Evolutionary conservation across 2,797 vertebrate genomes (phyloP).

Genomic region (Pteropus rufus): DNA sequence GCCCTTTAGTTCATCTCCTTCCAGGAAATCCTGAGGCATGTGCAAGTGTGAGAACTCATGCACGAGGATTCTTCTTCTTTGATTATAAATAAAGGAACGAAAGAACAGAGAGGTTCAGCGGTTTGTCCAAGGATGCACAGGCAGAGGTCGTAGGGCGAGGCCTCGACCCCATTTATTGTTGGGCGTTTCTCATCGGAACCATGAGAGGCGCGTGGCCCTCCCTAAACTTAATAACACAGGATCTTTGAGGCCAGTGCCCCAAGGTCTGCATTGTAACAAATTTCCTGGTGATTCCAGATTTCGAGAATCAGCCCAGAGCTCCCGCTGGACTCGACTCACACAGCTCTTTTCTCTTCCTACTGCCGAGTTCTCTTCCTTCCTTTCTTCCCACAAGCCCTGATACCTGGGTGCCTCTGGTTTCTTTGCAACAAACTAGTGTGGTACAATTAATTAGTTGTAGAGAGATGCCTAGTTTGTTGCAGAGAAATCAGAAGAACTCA

Average conservation of each 20-base stretch:
- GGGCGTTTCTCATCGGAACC: background rate
- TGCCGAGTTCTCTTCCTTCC: background rate
- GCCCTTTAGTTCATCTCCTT: background rate
- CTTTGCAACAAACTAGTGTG: background rate
- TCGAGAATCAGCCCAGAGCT: no score
- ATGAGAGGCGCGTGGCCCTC: no score
- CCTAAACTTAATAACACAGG: background rate
- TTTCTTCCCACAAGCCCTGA: background rate
- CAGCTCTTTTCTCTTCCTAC: background rate
- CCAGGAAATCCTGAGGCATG: background rate
- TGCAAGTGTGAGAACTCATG: background rate
- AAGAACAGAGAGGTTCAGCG: background rate
- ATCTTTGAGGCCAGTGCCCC: background rate
- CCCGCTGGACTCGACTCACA: rapidly evolving
- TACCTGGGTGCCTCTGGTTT: background rate
- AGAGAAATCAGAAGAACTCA: background rate
- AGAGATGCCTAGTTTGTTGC: background rate
- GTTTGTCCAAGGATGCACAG: background rate
- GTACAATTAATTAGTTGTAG: background rate
- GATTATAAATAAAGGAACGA: background rate
- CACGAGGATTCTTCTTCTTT: background rate
- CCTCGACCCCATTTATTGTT: background rate
- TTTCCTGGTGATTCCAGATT: background rate
- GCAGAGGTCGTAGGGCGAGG: rapidly evolving
- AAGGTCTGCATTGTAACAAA: background rate